phyloP scores from a whole-genome alignment of 2,113 vertebrate species.

The Polyodon spathula region DNA sequence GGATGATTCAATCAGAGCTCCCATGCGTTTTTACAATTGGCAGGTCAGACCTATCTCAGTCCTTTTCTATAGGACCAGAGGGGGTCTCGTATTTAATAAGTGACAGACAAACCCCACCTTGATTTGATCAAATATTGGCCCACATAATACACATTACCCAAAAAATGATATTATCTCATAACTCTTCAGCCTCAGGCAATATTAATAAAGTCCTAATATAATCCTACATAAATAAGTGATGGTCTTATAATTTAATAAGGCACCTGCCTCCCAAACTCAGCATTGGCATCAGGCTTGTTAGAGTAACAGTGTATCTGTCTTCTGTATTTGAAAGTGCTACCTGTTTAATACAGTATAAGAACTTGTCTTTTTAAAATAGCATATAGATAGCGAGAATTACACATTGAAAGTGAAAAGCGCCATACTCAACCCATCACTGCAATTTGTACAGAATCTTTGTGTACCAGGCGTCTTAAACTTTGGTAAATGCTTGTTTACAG shows the following conservation, averaged over 20 bases:
- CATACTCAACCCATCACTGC: constrained; percentile 6
- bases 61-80: not conserved
- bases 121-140: constrained; percentile 31
- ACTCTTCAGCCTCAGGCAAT: constrained; percentile 43
- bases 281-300: too few relatives aligned
- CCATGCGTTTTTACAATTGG: not conserved
- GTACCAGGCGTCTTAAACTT: too few relatives aligned
- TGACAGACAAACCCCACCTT: constrained; percentile 19
- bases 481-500: too few relatives aligned
- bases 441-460: too few relatives aligned
- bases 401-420: constrained; percentile 64
- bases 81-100: constrained; percentile 21
- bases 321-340: too few relatives aligned
- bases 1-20: not conserved
- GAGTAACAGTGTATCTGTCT: too few relatives aligned
- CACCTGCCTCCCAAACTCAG: too few relatives aligned
- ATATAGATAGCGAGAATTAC: constrained; percentile 53
- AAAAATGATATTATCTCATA: constrained; percentile 61
- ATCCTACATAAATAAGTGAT: constrained; percentile 69
- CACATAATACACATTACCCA: constrained; percentile 32
- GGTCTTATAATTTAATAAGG: constrained; percentile 39
- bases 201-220: constrained; percentile 66
- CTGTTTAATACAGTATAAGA: too few relatives aligned
- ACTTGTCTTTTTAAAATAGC: constrained; percentile 44
- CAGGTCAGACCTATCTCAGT: not conserved